Evolutionary conservation across 2,113 vertebrate species (phyloP).

Genomic region (Passer domesticus): DNA sequence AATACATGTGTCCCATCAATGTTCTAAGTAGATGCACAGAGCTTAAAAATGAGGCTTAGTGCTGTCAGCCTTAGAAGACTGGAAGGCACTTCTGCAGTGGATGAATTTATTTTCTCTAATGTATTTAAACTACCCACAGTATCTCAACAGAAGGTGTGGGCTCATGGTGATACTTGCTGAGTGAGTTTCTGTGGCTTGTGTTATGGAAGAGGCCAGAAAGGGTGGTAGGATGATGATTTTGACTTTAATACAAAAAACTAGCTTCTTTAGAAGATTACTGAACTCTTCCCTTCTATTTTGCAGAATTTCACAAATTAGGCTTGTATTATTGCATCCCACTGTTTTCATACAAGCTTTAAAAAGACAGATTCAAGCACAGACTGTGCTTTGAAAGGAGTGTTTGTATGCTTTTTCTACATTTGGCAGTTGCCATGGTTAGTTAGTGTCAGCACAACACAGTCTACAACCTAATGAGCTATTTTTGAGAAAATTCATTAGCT

Average conservation of each 20-base stretch:
- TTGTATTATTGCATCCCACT: neutral
- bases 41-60: neutral
- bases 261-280: neutral
- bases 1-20: neutral
- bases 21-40: neutral
- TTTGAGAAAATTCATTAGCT: conserved; percentile 15
- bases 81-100: neutral
- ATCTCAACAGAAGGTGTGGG: neutral
- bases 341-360: conserved; percentile 21
- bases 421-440: conserved; percentile 29
- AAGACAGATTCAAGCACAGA: conserved; percentile 9
- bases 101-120: neutral
- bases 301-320: neutral
- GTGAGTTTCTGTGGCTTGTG: neutral
- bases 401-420: conserved; percentile 4
- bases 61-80: neutral
- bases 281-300: neutral
- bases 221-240: neutral
- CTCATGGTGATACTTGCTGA: neutral
- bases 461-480: conserved; percentile 16
- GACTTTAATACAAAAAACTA: neutral
- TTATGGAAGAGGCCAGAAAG: neutral
- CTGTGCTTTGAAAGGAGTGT: conserved; percentile 9
- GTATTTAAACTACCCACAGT: neutral
- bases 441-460: conserved; percentile 2